Conservation (phyloP, 2,888 invertebrate genomes). For the Ochlodes sylvanus region DNA sequence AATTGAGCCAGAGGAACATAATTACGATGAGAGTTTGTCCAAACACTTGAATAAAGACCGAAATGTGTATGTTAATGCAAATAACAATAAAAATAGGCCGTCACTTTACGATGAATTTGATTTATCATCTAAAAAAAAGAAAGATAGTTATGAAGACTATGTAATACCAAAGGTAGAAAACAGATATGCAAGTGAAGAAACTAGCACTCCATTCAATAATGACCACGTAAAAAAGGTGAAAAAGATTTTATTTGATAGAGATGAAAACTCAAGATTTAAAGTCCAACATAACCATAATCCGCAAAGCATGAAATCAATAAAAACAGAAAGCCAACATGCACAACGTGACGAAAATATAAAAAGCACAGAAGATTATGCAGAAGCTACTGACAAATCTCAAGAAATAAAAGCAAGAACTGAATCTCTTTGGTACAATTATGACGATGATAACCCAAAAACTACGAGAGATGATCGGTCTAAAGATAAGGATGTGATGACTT, state of each 20-base stretch:
- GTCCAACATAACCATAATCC: conserved; percentile 25
- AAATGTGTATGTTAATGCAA: background rate
- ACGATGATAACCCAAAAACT: conserved; percentile 18
- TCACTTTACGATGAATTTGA: conserved; percentile 15
- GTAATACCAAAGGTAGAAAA: conserved; percentile 52
- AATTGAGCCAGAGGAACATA: no score
- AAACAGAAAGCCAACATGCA: conserved; percentile 6
- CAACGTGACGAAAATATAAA: conserved; percentile 14
- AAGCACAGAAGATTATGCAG: conserved; percentile 17
- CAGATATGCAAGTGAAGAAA: conserved; percentile 46
- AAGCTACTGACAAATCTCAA: conserved; percentile 34
- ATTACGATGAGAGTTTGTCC: no score
- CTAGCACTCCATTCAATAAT: background rate
- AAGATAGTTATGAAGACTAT: conserved; percentile 70
- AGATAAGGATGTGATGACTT: conserved; percentile 3
- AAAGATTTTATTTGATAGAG: conserved; percentile 8
- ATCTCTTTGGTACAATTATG: conserved; percentile 48
- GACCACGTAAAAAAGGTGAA: conserved; percentile 22
- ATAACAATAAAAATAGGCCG: background rate
- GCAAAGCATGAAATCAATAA: conserved; percentile 8
- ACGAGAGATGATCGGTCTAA: conserved; percentile 11
- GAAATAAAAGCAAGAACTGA: conserved; percentile 56
- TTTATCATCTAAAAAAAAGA: conserved; percentile 38
- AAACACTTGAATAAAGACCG: background rate
- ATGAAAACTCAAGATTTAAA: conserved; percentile 40